Conservation (phyloP, 2,888 invertebrate species). For the Nezara viridula region DNA sequence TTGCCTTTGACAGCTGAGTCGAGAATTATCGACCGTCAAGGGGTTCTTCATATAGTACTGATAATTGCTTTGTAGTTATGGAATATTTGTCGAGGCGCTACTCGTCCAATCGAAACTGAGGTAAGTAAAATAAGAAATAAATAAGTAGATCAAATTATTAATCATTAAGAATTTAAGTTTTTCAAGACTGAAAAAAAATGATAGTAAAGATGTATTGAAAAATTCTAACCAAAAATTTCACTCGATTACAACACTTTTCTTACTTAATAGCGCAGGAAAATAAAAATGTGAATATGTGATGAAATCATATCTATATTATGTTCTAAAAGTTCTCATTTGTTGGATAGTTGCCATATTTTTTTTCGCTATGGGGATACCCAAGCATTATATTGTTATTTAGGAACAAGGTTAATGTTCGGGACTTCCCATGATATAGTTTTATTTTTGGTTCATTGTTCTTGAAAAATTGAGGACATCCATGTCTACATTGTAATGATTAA, state of each 20-base stretch:
- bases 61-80: background rate
- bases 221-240: too few relatives aligned
- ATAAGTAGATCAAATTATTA: too few relatives aligned
- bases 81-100: background rate
- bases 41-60: background rate
- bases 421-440: background rate
- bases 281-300: too few relatives aligned
- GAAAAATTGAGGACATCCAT: background rate
- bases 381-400: background rate
- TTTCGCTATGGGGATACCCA: background rate
- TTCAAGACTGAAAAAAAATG: too few relatives aligned
- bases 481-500: too few relatives aligned
- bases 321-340: background rate
- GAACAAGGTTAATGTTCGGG: background rate
- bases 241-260: too few relatives aligned
- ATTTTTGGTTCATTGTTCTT: background rate
- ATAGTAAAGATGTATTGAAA: too few relatives aligned
- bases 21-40: background rate
- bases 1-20: constrained; percentile 37
- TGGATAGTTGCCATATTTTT: background rate
- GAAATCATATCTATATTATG: too few relatives aligned
- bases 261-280: too few relatives aligned
- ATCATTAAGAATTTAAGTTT: too few relatives aligned
- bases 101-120: background rate
- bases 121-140: too few relatives aligned